Percentiles rank a stretch among this genome's conserved stretches.
Conservation (phyloP, 2,888 invertebrate genomes). For the Isoperla grammatica region DNA sequence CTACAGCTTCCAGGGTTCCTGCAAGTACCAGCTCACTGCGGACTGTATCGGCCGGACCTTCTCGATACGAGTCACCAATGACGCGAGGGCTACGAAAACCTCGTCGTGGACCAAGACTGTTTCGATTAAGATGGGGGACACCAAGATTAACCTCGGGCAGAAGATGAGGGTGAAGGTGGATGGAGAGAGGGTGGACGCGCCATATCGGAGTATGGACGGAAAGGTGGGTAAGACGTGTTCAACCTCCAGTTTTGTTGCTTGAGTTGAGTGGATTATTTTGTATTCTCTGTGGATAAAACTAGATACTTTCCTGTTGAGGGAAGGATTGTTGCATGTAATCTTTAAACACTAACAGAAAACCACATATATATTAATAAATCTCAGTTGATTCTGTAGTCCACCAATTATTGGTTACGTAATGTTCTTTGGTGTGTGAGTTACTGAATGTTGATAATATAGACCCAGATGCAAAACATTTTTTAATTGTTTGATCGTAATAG, state of each 20-base stretch:
- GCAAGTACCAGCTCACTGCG: slow-evolving; percentile 82
- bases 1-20: slow-evolving; percentile 89
- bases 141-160: slow-evolving; percentile 80
- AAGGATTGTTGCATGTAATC: no score
- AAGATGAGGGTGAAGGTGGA: slow-evolving; percentile 82
- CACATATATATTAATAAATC: no score
- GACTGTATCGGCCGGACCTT: slow-evolving; percentile 77
- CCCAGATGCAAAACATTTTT: no score
- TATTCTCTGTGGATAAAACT: no score
- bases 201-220: slow-evolving; percentile 49
- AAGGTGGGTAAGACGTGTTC: slow-evolving; percentile 18
- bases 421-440: no score
- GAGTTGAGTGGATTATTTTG: background rate
- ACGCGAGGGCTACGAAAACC: slow-evolving; percentile 68
- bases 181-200: slow-evolving; percentile 65
- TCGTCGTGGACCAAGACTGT: slow-evolving; percentile 92
- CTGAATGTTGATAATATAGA: no score
- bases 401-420: no score
- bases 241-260: background rate
- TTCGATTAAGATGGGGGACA: slow-evolving; percentile 63
- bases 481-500: no score
- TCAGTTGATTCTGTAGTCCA: no score
- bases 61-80: slow-evolving; percentile 84
- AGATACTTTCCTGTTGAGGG: slow-evolving; percentile 26
- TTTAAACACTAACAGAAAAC: no score